Percentiles rank a stretch among this genome's conserved stretches.
These are phyloP conservation scores for Calephelis nemesis DNA, from an alignment of 1,140 invertebrate species.

Conservation along the genomic window DNA sequence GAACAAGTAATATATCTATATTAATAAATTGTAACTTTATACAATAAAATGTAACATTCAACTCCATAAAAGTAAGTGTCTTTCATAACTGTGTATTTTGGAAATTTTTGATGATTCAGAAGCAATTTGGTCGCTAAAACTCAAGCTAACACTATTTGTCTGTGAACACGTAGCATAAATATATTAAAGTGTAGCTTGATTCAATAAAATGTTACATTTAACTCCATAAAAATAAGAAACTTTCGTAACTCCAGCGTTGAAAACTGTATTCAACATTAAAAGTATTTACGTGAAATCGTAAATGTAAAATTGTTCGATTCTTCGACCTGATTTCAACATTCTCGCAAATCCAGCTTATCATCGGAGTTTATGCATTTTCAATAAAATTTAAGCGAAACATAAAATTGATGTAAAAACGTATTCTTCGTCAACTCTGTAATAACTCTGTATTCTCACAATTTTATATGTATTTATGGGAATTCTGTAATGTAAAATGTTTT, in stretches of 20 bases:
- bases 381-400: conserved; percentile 54
- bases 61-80: too few species aligned
- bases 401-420: conserved; percentile 41
- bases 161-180: too few species aligned
- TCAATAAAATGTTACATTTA: not conserved
- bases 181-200: not conserved
- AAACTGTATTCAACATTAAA: conserved; percentile 10
- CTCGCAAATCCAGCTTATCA: conserved; percentile 49
- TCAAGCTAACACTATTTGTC: too few species aligned
- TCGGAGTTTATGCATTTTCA: conserved; percentile 61
- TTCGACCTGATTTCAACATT: conserved; percentile 19
- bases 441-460: too few species aligned
- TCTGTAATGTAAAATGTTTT: conserved; percentile 44
- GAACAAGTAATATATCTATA: too few species aligned
- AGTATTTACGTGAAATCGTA: conserved; percentile 11
- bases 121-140: too few species aligned
- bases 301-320: conserved; percentile 5
- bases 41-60: too few species aligned
- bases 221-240: not conserved
- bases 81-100: too few species aligned
- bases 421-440: conserved; percentile 15
- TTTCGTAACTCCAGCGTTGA: not conserved
- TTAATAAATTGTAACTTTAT: not conserved
- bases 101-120: too few species aligned
- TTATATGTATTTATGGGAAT: conserved; percentile 28